Evolutionary conservation across 2,888 invertebrate genomes (phyloP), one percentile per base, ranked within the genome.

Genomic region (Eupithecia pulchellata): DNA sequence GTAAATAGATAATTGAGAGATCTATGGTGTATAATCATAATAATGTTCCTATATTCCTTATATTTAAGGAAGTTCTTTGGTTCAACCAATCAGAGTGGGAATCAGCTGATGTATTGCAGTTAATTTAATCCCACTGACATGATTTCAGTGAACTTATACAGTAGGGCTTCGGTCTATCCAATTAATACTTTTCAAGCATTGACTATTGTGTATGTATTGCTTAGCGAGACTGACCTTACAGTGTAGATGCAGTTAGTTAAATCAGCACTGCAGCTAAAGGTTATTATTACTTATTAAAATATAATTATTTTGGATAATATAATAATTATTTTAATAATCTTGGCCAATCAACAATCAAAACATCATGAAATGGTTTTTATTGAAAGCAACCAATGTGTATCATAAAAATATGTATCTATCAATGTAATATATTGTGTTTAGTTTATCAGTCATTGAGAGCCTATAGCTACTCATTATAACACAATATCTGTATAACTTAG

Each of bases 51-150:
- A 47, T 77, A 77, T 80, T 76, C 77, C n/a, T 79, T 84, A 84
- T 6, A 4, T 30, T n/a, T 82, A 74, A 80, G 65, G 63, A 72
- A 71, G 34, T 47, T 76, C 75, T 75, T 81, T 81, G 82, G 81
- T 75, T 74, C 60, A 64, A 77, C 71, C 79, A 80, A 85, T 78
- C 79, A 82, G 85, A 85, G 78, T 82, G 80, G 68, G 70, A 79
- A 84, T 76, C 73, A 67, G 74, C 66, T 74, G 69, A 60, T 58
- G 58, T 71, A n/a, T 77, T 68, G n/a, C 67, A 72, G 64, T 76
- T 69, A 61, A 39, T 76, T 76, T 72, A 68, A 69, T 67, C 68
- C 65, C 69, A 71, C 71, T 74, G 74, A 65, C 71, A 71, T 72
- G 57, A 68, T 78, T 68, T 60, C 58, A 47, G 47, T 13, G 4